Base-by-base conservation (phyloP, 2,888 invertebrate species). In the Cosmopolites sordidus region DNA sequence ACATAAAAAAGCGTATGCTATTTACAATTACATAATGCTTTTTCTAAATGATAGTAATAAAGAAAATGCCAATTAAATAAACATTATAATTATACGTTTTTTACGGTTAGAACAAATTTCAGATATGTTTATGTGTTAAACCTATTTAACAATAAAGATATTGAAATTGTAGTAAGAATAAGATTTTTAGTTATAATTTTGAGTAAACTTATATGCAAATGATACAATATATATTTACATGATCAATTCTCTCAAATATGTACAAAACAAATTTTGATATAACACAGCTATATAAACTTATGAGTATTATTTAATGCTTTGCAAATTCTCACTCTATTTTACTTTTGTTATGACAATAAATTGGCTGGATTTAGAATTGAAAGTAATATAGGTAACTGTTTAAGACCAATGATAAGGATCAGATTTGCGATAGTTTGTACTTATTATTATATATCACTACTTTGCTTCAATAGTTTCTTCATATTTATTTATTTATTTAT, bases 391-490 rank as follows among this genome's bases (percentile, higher is more conserved):
- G 22, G 22, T 22, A 22, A 22, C 22, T 22, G 22, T 22, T 22
- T 22, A 22, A 22, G 22, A 22, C 22, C 22, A 22, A 22, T 39
- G 16, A 1, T 39, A n/a, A 39, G 8, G 9, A 16, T 39, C 8
- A 9, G 15, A 39, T 16, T 15, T 39, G 8, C 39, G 6, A 8
- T 39, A 8, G 39, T 16, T 15, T 5, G 14, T 15, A 15, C 15
- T 39, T 46, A 44, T 51, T 45, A 39, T 40, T 45, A 52, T 43
- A 48, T 53, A 53, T 48, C 41, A 48, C 44, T 48, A 48, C 42
- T 53, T 37, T 44, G 38, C 48, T 43, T 33, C 16, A 30, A 48
- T 16, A 30, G 12, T 50, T 5, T 22, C 22, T 22, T 8, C 22
- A 22, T 22, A 8, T 22, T 22, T 22, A 5, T 22, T n/a, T n/a